Conservation (phyloP, 2,888 invertebrate genomes). For the Agrypnus murinus region DNA sequence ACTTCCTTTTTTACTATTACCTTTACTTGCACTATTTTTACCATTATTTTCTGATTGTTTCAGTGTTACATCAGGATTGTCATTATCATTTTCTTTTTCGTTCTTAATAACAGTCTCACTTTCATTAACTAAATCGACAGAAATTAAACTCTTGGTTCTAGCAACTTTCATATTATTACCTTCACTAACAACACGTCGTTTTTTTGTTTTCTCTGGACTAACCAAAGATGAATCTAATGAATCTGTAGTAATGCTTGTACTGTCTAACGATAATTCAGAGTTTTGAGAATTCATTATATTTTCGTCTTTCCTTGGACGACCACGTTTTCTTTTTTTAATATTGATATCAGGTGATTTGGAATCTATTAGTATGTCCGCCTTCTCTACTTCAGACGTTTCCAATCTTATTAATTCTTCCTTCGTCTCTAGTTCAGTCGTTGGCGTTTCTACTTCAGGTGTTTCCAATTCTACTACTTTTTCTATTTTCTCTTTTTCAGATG, state of each 20-base stretch:
- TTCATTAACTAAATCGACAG: neutral
- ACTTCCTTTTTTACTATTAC: neutral
- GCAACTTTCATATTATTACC: neutral
- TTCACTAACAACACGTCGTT: too few relatives aligned
- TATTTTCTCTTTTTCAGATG: constrained; percentile 16
- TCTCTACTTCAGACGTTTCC: constrained; percentile 1
- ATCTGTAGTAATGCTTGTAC: too few relatives aligned
- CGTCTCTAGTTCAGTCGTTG: constrained; percentile 15
- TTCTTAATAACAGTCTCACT: neutral
- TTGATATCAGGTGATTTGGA: too few relatives aligned
- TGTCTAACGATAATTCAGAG: too few relatives aligned
- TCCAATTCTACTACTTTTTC: neutral
- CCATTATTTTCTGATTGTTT: too few relatives aligned
- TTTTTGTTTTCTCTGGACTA: neutral
- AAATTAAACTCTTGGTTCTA: constrained; percentile 5
- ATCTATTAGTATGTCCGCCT: neutral
- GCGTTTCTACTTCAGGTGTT: too few relatives aligned
- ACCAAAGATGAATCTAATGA: neutral
- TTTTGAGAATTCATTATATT: too few relatives aligned
- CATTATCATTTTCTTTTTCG: neutral
- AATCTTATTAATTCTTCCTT: neutral
- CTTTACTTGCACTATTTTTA: neutral
- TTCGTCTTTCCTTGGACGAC: too few relatives aligned
- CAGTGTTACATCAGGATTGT: too few relatives aligned
- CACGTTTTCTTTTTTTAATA: too few relatives aligned